phyloP scores from a whole-genome alignment of 2,113 vertebrate genomes.

The Lepus americanus region DNA sequence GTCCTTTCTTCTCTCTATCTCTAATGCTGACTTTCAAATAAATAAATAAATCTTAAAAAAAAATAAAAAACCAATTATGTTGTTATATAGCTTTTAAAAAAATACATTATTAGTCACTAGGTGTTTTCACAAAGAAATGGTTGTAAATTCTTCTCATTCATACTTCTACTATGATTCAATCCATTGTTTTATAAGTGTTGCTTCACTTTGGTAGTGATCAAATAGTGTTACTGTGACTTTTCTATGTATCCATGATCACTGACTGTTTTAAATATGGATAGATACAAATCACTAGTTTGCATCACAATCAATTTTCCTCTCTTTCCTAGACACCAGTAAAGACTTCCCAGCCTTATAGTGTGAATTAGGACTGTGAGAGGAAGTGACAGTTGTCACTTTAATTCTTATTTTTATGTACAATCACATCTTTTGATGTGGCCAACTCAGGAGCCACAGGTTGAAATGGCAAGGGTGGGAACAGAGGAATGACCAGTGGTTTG shows the following conservation, averaged over 20 bases:
- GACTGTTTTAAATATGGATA: background rate
- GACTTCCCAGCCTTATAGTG: background rate
- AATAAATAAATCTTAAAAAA: background rate
- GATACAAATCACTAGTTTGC: background rate
- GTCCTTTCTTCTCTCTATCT: no score
- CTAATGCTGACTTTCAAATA: background rate
- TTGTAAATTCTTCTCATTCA: background rate
- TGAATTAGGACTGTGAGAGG: background rate
- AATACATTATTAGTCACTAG: background rate
- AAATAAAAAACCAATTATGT: background rate
- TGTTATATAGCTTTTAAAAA: background rate
- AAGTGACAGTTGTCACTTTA: background rate
- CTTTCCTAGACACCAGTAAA: background rate
- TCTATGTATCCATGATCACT: background rate
- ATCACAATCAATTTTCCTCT: background rate
- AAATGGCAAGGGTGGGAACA: background rate
- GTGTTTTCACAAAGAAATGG: slow-evolving; percentile 38
- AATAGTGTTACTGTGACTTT: background rate
- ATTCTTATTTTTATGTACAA: background rate
- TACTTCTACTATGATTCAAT: background rate
- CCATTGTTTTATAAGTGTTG: background rate
- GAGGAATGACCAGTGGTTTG: background rate
- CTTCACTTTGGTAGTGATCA: background rate
- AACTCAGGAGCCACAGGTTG: background rate
- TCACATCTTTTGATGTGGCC: background rate